These are phyloP conservation scores for Epistrophe eligans DNA, from an alignment of 2,888 invertebrate species.

Conservation along the genomic window DNA sequence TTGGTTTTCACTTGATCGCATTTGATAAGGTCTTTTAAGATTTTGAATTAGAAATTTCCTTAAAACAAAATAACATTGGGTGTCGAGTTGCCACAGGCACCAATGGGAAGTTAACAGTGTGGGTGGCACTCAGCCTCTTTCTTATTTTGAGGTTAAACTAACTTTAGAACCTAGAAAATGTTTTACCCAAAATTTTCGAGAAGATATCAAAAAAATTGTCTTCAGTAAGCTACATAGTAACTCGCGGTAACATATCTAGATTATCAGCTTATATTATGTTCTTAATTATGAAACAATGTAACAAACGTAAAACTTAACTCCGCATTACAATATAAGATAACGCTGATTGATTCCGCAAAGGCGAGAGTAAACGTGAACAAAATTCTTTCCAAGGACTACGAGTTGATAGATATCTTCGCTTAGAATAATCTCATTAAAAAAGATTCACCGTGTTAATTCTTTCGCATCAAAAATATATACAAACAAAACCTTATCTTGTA, in stretches of 20 bases:
- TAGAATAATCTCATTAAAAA: slow-evolving; percentile 33
- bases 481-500: slow-evolving; percentile 27
- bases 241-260: background rate
- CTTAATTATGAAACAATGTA: background rate
- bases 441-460: slow-evolving; percentile 21
- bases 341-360: background rate
- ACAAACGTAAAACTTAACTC: background rate
- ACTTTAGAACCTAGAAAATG: too few species aligned
- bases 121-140: too few species aligned
- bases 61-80: too few species aligned
- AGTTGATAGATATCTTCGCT: background rate
- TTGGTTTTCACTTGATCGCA: too few species aligned
- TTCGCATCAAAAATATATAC: background rate
- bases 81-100: too few species aligned
- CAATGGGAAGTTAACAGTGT: too few species aligned
- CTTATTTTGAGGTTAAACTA: too few species aligned
- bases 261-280: background rate
- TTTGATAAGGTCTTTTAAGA: too few species aligned
- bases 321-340: background rate
- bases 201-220: too few species aligned
- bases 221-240: too few species aligned
- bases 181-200: too few species aligned
- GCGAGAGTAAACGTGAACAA: background rate
- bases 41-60: too few species aligned
- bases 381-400: background rate